Evolutionary conservation across 2,113 vertebrate genomes (phyloP), one percentile per base, ranked within the genome.

Genomic region (Melanerpes formicivorus): DNA sequence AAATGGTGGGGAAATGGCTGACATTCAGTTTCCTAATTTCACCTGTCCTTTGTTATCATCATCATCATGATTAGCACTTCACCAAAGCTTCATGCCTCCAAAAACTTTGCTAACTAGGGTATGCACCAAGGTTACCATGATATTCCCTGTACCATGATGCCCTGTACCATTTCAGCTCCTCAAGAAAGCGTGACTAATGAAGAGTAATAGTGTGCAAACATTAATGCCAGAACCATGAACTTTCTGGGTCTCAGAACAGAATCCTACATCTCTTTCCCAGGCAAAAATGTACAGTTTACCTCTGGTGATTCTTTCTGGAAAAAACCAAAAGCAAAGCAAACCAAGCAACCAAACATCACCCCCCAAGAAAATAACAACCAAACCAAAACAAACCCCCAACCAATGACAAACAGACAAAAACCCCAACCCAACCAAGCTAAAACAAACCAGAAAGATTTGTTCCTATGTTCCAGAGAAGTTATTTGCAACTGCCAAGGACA

Each of bases 51-150:
- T 70, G 10, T 46, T 89, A 0, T 48, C 60, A 69, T 76, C 60
- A 56, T 55, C 4, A 2, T 76, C 76, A 67, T 10, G 30, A 85
- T 82, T 66, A 90, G 7, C 32, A 46, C 56, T 67, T 92, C 27
- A 66, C 44, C 42, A 70, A 83, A 85, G 64, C 29, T 74, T 69
- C 1, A 1, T 54, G 85, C 34, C n/a, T 78, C 50, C 46, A 70
- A 93, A 60, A 94, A 95, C 79, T 90, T 83, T 67, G 65, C 59
- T 72, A 65, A 93, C 76, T 42, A 55, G 21, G 32, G 44, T 86
- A 84, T 55, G 11, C 72, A 66, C 32, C 52, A 78, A 72, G 69
- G 82, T 83, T 58, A 86, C 56, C 2, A 12, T 6, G 8, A 59
- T 52, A 34, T 22, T 70, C 10, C 13, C 23, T 5, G 4, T 52